Evolutionary conservation across 2,888 invertebrate species (phyloP), one percentile per base, ranked within the genome.

Genomic region (Tipula confusa): DNA sequence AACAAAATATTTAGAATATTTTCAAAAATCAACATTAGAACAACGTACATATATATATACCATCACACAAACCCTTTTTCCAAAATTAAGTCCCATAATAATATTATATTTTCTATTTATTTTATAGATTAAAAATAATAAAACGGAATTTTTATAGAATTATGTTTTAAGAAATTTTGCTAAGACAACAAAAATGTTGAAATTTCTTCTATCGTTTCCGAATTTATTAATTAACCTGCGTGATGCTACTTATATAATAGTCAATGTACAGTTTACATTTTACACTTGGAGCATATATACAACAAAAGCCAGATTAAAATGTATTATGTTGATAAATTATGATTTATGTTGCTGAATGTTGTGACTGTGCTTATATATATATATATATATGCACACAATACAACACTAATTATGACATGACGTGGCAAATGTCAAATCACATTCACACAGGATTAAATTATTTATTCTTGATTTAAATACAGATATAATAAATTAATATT

Each of bases 71-170:
- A 64, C 64, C 64, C 64, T 64, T 64, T 64, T 33, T n/a, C n/a
- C n/a, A n/a, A n/a, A n/a, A n/a, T n/a, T n/a, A n/a, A n/a, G 4
- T 33, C 33, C 33, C 33, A 33, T 33, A 11, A 33, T n/a, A 33
- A 33, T 33, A 33, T 33, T 64, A 64, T 64, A 24, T 15, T 2
- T 64, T 64, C 11, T 64, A 64, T 64, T 64, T 18, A 64, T 24
- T 64, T 64, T 64, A 24, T 64, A 64, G 64, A 64, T 64, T 64
- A 64, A 64, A 64, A 64, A 64, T 64, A 64, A 64, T 64, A 64
- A 64, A n/a, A 64, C 24, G 24, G 11, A 64, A 18, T 64, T 64
- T 31, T 31, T 43, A 43, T 3, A 5, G 7, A 24, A 64, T 64
- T 64, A 64, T n/a, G n/a, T 64, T 64, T n/a, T 15, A 43, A 64